phyloP scores from a whole-genome alignment of 2,888 invertebrate species.

The Pandemis corylana region DNA sequence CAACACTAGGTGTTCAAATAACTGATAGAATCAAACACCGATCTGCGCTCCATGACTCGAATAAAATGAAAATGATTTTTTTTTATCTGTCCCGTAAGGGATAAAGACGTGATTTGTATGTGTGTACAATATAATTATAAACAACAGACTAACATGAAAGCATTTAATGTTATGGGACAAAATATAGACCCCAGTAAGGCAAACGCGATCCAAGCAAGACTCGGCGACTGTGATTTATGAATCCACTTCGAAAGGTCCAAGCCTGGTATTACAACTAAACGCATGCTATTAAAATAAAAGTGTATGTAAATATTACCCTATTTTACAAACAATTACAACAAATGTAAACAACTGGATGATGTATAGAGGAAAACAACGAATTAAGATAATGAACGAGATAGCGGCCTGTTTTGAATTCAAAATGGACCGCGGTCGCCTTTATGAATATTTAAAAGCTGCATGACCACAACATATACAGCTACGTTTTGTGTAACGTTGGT shows the following conservation, averaged over 20 bases:
- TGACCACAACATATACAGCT: background rate
- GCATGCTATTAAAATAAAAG: conserved; percentile 5
- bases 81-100: too few species aligned
- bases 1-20: too few species aligned
- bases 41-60: too few species aligned
- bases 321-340: conserved; percentile 6
- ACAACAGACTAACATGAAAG: too few species aligned
- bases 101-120: too few species aligned
- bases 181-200: too few species aligned
- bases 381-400: conserved; percentile 21
- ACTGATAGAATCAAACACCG: too few species aligned
- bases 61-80: too few species aligned
- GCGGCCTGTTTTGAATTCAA: background rate
- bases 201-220: too few species aligned
- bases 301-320: background rate
- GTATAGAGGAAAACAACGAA: conserved; percentile 12
- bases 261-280: background rate
- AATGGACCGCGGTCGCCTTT: conserved; percentile 5
- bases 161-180: too few species aligned
- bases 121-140: too few species aligned
- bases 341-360: conserved; percentile 17
- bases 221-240: background rate
- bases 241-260: background rate
- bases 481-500: too few species aligned
- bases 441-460: conserved; percentile 14